Percentiles rank a stretch among this genome's conserved stretches.
These are phyloP conservation scores for Cecropterus lyciades DNA, from an alignment of 1,140 invertebrate genomes.

Conservation along the genomic window DNA sequence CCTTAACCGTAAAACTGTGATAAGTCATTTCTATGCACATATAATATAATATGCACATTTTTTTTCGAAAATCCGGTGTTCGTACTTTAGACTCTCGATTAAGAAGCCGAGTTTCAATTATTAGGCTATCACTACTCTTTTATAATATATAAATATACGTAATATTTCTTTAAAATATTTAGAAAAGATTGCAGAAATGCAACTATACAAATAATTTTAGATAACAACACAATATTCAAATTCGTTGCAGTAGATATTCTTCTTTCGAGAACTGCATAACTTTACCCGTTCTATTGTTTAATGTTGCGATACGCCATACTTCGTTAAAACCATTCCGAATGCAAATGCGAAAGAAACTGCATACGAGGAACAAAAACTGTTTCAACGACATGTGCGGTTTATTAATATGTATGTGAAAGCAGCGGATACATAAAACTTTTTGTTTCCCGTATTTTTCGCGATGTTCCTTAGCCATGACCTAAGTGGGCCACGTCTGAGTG, in stretches of 20 bases:
- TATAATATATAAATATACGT: too few relatives aligned
- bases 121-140: too few relatives aligned
- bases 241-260: neutral
- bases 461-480: constrained; percentile 39
- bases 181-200: neutral
- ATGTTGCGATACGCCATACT: constrained; percentile 21
- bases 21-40: too few relatives aligned
- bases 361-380: constrained; percentile 35
- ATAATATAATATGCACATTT: too few relatives aligned
- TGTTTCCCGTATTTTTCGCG: constrained; percentile 57
- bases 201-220: neutral
- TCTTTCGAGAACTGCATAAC: constrained; percentile 22
- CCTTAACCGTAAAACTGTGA: too few relatives aligned
- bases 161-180: neutral
- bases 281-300: constrained; percentile 24
- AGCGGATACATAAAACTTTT: constrained; percentile 42
- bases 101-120: too few relatives aligned
- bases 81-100: too few relatives aligned
- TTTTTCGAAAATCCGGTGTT: too few relatives aligned
- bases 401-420: constrained; percentile 47
- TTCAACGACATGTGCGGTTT: constrained; percentile 43
- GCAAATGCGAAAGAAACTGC: constrained; percentile 42
- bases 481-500: constrained; percentile 47
- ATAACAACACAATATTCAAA: neutral
- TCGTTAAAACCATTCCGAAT: constrained; percentile 42